Percentiles rank a stretch among this genome's conserved stretches.
Conservation (phyloP, 2,888 invertebrate species). For the Cephalotes varians region DNA sequence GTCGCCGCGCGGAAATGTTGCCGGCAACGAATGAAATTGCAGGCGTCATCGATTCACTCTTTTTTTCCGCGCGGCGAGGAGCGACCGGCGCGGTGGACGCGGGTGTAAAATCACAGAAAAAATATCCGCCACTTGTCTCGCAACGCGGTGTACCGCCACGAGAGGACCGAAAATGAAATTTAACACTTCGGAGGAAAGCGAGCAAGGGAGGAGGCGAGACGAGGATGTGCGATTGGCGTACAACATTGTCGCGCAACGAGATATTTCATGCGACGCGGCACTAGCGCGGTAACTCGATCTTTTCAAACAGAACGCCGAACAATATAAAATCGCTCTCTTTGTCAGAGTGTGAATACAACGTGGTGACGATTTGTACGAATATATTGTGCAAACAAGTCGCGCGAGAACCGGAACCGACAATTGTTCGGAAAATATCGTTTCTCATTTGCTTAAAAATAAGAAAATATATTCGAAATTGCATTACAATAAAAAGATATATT, state of each 20-base stretch:
- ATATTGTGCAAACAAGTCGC: background rate
- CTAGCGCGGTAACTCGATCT: slow-evolving; percentile 51
- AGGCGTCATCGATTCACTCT: slow-evolving; percentile 18
- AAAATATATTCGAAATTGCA: background rate
- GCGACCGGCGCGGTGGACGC: slow-evolving; percentile 14
- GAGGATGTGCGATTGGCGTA: slow-evolving; percentile 35
- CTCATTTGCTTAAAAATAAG: background rate
- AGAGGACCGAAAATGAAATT: slow-evolving; percentile 55
- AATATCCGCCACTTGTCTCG: slow-evolving; percentile 54
- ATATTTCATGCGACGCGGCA: slow-evolving; percentile 45
- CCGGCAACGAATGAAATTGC: slow-evolving; percentile 40
- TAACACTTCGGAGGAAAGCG: slow-evolving; percentile 44
- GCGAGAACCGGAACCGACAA: background rate
- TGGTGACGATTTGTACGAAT: slow-evolving; percentile 25
- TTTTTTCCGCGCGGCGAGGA: background rate
- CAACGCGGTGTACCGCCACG: slow-evolving; percentile 16
- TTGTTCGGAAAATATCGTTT: background rate
- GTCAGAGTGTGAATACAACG: background rate
- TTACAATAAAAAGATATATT: background rate
- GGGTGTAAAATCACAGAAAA: slow-evolving; percentile 53
- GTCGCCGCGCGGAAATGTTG: slow-evolving; percentile 35
- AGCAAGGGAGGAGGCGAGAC: slow-evolving; percentile 28
- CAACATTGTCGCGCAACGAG: slow-evolving; percentile 40
- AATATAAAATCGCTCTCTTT: slow-evolving; percentile 38
- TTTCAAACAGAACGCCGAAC: slow-evolving; percentile 44